Percentiles rank a stretch among this genome's conserved stretches.
Evolutionary conservation across 2,113 vertebrate species (phyloP).

Genomic region (Fregetta grallaria): DNA sequence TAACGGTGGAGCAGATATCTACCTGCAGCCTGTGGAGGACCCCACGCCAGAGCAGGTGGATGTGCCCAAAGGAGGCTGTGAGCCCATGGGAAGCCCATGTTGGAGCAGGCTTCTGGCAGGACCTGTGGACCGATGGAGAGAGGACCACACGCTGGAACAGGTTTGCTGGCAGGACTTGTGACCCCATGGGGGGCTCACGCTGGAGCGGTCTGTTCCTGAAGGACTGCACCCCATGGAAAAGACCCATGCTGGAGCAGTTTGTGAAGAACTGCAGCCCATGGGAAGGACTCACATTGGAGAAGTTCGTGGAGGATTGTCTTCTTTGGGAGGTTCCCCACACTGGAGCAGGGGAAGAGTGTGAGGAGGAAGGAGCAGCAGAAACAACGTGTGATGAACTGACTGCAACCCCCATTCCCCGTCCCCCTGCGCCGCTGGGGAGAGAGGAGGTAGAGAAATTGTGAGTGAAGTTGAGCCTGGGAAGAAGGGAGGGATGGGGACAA

Average conservation of each 20-base stretch:
- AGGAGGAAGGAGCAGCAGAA: not conserved
- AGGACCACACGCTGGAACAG: not conserved
- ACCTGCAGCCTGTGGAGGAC: not conserved
- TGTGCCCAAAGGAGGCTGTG: not conserved
- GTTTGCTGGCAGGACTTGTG: not conserved
- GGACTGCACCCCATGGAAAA: not conserved
- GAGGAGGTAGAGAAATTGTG: not conserved
- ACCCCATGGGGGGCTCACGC: fast-evolving
- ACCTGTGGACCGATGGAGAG: not conserved
- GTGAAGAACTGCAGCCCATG: not conserved
- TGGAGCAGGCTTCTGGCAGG: not conserved
- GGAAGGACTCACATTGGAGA: not conserved
- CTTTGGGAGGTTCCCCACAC: not conserved
- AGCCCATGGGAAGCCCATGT: not conserved
- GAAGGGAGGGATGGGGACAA: not conserved
- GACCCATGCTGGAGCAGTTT: not conserved
- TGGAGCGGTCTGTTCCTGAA: not conserved
- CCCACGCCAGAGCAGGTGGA: not conserved
- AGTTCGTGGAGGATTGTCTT: not conserved
- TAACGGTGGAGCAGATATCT: not conserved
- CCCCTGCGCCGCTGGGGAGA: fast-evolving
- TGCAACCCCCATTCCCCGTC: not conserved
- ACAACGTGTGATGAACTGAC: not conserved
- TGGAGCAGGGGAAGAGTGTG: not conserved
- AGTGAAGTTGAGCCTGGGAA: not conserved